These are phyloP conservation scores for Heliopora coerulea DNA, from an alignment of 92 coral and sea anemone species.

Conservation along the genomic window DNA sequence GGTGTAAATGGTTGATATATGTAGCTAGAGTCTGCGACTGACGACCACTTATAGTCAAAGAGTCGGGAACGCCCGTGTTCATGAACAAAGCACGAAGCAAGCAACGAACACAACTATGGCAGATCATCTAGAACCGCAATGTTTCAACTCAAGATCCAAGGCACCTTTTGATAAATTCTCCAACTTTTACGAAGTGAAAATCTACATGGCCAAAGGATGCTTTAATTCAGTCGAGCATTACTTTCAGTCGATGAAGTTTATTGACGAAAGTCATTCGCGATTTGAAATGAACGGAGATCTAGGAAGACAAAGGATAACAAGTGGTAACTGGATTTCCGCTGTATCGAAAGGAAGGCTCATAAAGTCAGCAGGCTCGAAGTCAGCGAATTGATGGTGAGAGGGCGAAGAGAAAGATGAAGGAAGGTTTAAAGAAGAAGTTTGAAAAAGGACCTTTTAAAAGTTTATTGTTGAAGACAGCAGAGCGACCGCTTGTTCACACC, in stretches of 20 bases:
- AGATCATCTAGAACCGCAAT: conserved; percentile 31
- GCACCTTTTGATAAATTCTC: conserved; percentile 63
- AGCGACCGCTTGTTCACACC: conserved; percentile 62
- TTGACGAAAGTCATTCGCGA: conserved; percentile 67
- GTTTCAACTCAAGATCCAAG: conserved; percentile 61
- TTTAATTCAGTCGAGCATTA: conserved; percentile 90
- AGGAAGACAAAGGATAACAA: neutral
- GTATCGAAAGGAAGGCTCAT: conserved; percentile 66
- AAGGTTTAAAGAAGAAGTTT: conserved; percentile 66
- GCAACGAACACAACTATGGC: neutral
- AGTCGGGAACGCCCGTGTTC: too few species aligned
- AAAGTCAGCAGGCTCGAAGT: conserved; percentile 84
- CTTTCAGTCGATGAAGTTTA: conserved; percentile 85
- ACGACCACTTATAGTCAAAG: too few species aligned
- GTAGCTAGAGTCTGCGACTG: too few species aligned
- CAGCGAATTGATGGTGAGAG: conserved; percentile 72
- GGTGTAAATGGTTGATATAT: too few species aligned
- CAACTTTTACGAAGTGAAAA: conserved; percentile 78
- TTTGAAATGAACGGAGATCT: conserved; percentile 68
- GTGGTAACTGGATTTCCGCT: conserved; percentile 10
- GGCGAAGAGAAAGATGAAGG: conserved; percentile 69
- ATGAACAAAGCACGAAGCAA: too few species aligned
- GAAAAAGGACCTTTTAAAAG: conserved; percentile 61
- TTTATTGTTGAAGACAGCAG: conserved; percentile 62
- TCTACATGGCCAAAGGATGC: conserved; percentile 79